Conservation (phyloP, 1,140 invertebrate genomes). For the Oscheius sp. region DNA sequence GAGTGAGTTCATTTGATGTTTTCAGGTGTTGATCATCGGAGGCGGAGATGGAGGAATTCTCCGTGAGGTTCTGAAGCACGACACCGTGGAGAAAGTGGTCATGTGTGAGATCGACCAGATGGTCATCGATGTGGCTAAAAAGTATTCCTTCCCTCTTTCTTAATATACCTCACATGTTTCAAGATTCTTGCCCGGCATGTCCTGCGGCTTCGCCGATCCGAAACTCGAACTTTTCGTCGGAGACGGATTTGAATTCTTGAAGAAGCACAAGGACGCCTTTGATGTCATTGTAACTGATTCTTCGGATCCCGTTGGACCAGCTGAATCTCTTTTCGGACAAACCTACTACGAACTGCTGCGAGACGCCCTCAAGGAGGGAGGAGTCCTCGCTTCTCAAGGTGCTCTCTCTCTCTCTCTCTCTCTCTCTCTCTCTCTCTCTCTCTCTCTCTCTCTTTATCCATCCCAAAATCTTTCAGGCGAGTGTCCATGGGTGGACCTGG, state of each 20-base stretch:
- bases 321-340: conserved; percentile 71
- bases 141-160: conserved; percentile 63
- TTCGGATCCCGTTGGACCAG: conserved; percentile 84
- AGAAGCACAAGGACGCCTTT: conserved; percentile 77
- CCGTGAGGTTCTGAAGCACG: conserved; percentile 89
- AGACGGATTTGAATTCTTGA: conserved; percentile 93
- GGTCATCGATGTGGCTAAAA: conserved; percentile 86
- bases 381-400: conserved; percentile 81
- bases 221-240: conserved; percentile 81
- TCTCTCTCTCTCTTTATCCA: not conserved
- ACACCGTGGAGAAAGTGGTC: conserved; percentile 77
- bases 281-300: conserved; percentile 98
- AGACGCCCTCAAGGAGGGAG: conserved; percentile 76
- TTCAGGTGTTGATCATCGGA: conserved; percentile 86
- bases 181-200: conserved; percentile 78
- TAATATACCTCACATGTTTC: not conserved
- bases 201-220: conserved; percentile 76
- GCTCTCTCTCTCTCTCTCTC: not conserved
- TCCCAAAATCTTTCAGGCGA: conserved; percentile 71
- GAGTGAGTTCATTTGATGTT: conserved; percentile 28
- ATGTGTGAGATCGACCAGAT: conserved; percentile 89
- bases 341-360: conserved; percentile 84
- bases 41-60: conserved; percentile 95
- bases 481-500: conserved; percentile 81
- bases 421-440: not conserved